phyloP scores from a whole-genome alignment of 2,797 vertebrate species.

The Acrocephalus scirpaceus region DNA sequence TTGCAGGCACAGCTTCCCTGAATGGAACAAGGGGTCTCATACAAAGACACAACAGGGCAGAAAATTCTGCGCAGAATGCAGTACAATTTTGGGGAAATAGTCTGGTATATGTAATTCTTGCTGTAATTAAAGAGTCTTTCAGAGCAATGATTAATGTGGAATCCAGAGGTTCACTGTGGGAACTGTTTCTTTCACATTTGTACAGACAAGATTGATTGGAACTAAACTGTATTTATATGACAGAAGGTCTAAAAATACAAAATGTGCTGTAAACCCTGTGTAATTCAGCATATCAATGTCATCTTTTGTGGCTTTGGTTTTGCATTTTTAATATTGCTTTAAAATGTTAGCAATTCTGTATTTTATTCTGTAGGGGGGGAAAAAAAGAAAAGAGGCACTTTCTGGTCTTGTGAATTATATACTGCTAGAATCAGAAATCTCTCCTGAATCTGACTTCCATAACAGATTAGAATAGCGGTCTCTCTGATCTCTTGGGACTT shows the following conservation, averaged over 20 bases:
- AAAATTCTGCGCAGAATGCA: neutral
- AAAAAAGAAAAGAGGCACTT: neutral
- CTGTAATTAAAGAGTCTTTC: conserved; percentile 4
- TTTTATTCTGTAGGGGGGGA: neutral
- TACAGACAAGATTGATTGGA: neutral
- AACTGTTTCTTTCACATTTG: neutral
- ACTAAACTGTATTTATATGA: neutral
- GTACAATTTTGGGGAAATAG: neutral
- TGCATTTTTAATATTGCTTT: neutral
- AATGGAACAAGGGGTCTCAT: neutral
- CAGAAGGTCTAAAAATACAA: conserved; percentile 1
- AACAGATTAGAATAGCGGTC: neutral
- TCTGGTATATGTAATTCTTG: neutral
- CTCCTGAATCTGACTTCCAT: neutral
- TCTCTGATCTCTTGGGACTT: neutral
- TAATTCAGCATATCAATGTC: neutral
- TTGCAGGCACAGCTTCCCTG: neutral
- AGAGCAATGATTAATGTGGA: conserved; percentile 1
- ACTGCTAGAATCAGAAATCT: neutral
- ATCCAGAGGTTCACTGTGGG: neutral
- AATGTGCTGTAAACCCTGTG: neutral
- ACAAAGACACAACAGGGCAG: neutral
- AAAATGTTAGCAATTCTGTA: neutral
- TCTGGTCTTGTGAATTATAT: neutral
- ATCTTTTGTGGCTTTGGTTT: neutral